These are phyloP conservation scores for Sphaerolaimus hirsutus DNA, from an alignment of 2,888 invertebrate species.

Conservation along the genomic window DNA sequence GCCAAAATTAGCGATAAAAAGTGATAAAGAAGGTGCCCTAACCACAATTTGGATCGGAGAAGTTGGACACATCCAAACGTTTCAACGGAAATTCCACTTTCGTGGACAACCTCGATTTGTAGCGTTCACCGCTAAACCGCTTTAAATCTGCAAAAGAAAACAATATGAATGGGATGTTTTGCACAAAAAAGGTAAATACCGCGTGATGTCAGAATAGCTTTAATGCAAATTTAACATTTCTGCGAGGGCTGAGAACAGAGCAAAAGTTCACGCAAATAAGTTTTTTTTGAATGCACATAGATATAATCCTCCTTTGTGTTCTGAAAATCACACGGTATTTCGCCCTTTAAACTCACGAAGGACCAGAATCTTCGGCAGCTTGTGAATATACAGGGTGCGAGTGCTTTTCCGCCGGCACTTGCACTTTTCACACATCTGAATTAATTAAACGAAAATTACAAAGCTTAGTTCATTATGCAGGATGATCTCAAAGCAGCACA, in stretches of 20 bases:
- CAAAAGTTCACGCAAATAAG: too few species aligned
- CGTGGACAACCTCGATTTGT: conserved; percentile 59
- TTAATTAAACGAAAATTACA: conserved; percentile 3
- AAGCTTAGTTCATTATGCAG: background rate
- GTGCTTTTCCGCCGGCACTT: conserved; percentile 68
- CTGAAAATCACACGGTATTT: too few species aligned
- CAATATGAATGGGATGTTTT: too few species aligned
- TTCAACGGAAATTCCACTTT: conserved; percentile 61
- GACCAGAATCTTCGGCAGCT: conserved; percentile 73
- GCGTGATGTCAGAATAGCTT: too few species aligned
- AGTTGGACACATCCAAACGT: conserved; percentile 5
- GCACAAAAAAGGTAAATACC: too few species aligned
- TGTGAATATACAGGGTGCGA: conserved; percentile 74
- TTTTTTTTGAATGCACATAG: too few species aligned
- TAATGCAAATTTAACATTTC: too few species aligned
- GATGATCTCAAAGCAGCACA: background rate
- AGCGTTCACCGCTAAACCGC: conserved; percentile 64
- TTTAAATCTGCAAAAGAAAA: conserved; percentile 41
- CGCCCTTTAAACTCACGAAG: conserved; percentile 55
- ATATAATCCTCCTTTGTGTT: too few species aligned
- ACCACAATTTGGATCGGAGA: too few species aligned
- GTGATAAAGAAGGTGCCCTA: too few species aligned
- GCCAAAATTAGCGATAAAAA: background rate
- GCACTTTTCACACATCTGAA: conserved; percentile 69
- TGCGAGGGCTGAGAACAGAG: too few species aligned